Conservation (phyloP, 2,113 vertebrate species). For the Microtus pennsylvanicus region DNA sequence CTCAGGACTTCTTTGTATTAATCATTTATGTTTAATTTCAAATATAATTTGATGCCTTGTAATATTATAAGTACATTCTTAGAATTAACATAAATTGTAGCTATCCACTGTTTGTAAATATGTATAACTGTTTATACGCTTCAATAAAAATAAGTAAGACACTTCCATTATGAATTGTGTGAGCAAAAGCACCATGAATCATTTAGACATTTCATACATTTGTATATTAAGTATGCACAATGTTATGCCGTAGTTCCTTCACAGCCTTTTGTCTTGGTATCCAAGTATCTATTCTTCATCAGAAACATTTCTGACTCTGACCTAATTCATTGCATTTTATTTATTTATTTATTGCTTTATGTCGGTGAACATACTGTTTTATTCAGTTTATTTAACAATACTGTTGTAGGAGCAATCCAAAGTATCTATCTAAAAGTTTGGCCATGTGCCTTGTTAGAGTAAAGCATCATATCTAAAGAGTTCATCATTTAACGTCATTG, state of each 20-base stretch:
- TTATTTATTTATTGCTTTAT: not conserved
- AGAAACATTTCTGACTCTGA: not conserved
- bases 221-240: not conserved
- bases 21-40: not conserved
- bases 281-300: not conserved
- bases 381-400: not conserved
- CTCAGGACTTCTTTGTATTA: not conserved
- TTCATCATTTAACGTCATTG: not conserved
- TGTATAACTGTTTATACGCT: not conserved
- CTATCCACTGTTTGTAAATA: not conserved
- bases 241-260: not conserved
- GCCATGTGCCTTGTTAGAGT: not conserved
- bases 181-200: not conserved
- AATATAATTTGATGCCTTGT: not conserved
- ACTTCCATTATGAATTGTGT: not conserved
- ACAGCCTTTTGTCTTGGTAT: not conserved
- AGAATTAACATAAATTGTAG: too few relatives aligned
- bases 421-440: not conserved
- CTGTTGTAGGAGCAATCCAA: not conserved
- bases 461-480: not conserved
- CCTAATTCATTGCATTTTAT: not conserved
- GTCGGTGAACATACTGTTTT: not conserved
- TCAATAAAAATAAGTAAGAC: not conserved
- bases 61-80: not conserved
- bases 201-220: not conserved